These are phyloP conservation scores for Myanophis thanlyinensis DNA, from an alignment of 2,113 vertebrate genomes.

Conservation along the genomic window DNA sequence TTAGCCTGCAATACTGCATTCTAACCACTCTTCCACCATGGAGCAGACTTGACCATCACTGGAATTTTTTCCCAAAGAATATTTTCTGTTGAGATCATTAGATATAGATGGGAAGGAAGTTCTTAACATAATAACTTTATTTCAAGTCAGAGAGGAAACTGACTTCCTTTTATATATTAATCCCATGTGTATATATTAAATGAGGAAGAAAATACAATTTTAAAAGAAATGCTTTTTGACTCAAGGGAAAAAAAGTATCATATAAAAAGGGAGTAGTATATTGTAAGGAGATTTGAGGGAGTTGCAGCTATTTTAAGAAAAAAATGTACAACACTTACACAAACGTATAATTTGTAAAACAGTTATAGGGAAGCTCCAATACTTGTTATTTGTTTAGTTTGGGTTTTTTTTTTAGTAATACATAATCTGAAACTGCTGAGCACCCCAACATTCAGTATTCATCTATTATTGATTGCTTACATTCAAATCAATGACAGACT, in stretches of 20 bases:
- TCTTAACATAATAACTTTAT: slow-evolving; percentile 23
- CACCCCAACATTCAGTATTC: background rate
- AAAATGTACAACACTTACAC: background rate
- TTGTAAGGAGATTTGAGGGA: background rate
- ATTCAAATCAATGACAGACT: background rate
- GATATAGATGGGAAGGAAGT: slow-evolving; percentile 46
- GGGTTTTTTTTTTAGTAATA: background rate
- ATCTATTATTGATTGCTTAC: background rate
- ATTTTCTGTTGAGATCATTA: slow-evolving; percentile 29
- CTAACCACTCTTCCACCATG: background rate
- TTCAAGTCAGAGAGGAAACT: slow-evolving; percentile 48
- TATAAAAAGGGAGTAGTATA: background rate
- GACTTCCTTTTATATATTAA: slow-evolving; percentile 40
- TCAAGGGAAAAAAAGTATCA: background rate
- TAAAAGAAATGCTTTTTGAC: background rate
- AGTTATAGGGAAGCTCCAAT: background rate
- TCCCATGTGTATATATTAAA: slow-evolving; percentile 27
- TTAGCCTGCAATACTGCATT: background rate
- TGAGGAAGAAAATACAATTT: background rate
- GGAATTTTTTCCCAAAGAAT: slow-evolving; percentile 20
- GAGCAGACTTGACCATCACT: slow-evolving; percentile 12
- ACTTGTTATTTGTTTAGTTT: background rate
- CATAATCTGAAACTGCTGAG: background rate
- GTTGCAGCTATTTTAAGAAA: background rate
- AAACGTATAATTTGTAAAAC: background rate